Percentiles rank a stretch among this genome's conserved stretches.
Conservation (phyloP, 2,113 vertebrate species). For the Natator depressus region DNA sequence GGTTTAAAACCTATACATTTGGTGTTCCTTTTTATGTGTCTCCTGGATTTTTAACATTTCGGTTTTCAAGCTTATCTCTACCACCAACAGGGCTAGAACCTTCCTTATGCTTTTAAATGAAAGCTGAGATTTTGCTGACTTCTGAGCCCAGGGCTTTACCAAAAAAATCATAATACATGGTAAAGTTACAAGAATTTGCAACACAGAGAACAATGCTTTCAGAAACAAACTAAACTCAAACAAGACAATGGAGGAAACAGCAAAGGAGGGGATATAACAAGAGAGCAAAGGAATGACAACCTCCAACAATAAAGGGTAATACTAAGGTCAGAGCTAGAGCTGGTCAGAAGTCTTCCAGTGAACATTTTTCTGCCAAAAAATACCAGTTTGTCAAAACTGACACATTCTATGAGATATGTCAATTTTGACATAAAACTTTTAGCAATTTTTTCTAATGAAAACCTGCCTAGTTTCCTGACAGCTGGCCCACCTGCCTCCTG, state of each 20-base stretch:
- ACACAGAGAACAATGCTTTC: accelerated
- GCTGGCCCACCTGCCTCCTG: constrained; percentile 49
- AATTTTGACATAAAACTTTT: not conserved
- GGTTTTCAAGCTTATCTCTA: not conserved
- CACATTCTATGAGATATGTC: not conserved
- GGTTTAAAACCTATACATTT: not conserved
- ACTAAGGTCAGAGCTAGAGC: constrained; percentile 6
- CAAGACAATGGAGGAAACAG: not conserved
- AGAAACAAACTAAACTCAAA: not conserved
- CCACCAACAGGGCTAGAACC: accelerated
- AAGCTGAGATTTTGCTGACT: not conserved
- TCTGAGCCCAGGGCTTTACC: not conserved
- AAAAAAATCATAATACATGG: not conserved
- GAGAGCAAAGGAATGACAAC: not conserved
- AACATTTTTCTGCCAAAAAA: constrained; percentile 24
- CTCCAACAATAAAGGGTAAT: not conserved
- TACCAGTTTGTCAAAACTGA: constrained; percentile 38
- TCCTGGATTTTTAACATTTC: not conserved
- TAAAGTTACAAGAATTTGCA: not conserved
- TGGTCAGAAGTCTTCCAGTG: constrained; percentile 44
- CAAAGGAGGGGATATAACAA: accelerated
- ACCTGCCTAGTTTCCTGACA: not conserved
- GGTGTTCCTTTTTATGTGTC: not conserved
- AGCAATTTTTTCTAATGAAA: constrained; percentile 30
- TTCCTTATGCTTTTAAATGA: not conserved